Evolutionary conservation across 2,888 invertebrate genomes (phyloP).

Genomic region (Chesias legatella): DNA sequence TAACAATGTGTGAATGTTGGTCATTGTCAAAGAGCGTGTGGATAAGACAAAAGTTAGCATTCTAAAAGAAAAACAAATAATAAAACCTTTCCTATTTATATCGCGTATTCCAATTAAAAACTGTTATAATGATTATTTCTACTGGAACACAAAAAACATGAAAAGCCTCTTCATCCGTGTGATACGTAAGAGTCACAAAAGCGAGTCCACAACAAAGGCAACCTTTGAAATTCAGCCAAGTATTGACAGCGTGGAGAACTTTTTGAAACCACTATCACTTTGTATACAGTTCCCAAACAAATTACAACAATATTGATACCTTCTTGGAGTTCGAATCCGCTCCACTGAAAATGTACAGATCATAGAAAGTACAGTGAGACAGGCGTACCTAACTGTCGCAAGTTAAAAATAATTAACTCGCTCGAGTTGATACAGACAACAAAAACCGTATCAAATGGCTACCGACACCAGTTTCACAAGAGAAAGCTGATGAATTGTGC

Average conservation of each 20-base stretch:
- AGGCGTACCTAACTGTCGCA: slow-evolving; percentile 13
- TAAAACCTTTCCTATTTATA: not conserved
- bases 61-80: not conserved
- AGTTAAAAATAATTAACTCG: slow-evolving; percentile 26
- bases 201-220: slow-evolving; percentile 47
- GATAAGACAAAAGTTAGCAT: slow-evolving; percentile 2
- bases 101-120: too few species aligned
- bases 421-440: slow-evolving; percentile 21
- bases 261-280: slow-evolving; percentile 44
- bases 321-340: slow-evolving; percentile 7
- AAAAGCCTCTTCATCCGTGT: slow-evolving; percentile 44
- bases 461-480: slow-evolving; percentile 33
- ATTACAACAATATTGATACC: slow-evolving; percentile 44
- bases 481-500: slow-evolving; percentile 40
- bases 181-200: slow-evolving; percentile 50
- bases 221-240: slow-evolving; percentile 50
- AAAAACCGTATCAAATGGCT: slow-evolving; percentile 34
- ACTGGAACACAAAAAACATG: slow-evolving; percentile 39
- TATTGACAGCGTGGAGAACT: slow-evolving; percentile 49
- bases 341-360: slow-evolving; percentile 8
- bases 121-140: slow-evolving; percentile 23
- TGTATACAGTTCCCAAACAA: slow-evolving; percentile 39
- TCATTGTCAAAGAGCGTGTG: slow-evolving; percentile 10
- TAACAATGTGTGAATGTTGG: slow-evolving; percentile 45
- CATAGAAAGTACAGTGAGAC: slow-evolving; percentile 15